These are phyloP conservation scores for Bradysia coprophila DNA, from an alignment of 1,140 invertebrate genomes.

Conservation along the genomic window DNA sequence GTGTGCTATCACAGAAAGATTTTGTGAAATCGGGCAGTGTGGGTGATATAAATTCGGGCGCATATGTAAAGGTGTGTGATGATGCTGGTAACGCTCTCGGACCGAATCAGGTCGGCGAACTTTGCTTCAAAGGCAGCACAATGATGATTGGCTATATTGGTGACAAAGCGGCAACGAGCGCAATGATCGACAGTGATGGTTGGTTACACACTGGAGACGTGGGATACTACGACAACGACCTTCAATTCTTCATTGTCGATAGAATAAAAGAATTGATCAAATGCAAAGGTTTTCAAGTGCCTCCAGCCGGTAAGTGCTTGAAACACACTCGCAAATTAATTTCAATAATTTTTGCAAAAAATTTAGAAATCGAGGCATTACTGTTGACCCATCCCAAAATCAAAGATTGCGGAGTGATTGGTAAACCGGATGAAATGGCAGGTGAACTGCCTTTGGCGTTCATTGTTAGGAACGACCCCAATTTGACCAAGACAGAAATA, in stretches of 20 bases:
- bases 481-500: slow-evolving; percentile 28
- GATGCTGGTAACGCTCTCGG: slow-evolving; percentile 39
- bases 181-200: slow-evolving; percentile 44
- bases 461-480: slow-evolving; percentile 31
- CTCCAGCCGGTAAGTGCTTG: slow-evolving; percentile 58
- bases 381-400: slow-evolving; percentile 45
- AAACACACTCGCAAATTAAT: too few relatives aligned
- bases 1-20: slow-evolving; percentile 19
- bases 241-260: slow-evolving; percentile 53
- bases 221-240: slow-evolving; percentile 50
- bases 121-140: slow-evolving; percentile 44
- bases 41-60: slow-evolving; percentile 34
- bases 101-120: slow-evolving; percentile 38
- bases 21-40: slow-evolving; percentile 35
- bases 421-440: slow-evolving; percentile 38
- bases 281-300: slow-evolving; percentile 60
- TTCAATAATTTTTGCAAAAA: too few relatives aligned
- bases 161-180: slow-evolving; percentile 38
- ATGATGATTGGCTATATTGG: slow-evolving; percentile 48
- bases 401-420: slow-evolving; percentile 55
- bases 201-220: slow-evolving; percentile 72
- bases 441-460: slow-evolving; percentile 51
- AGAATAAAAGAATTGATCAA: slow-evolving; percentile 66
- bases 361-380: slow-evolving; percentile 58
- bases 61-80: slow-evolving; percentile 40